Conservation (phyloP, 2,113 vertebrate species). For the Marmota flaviventris region DNA sequence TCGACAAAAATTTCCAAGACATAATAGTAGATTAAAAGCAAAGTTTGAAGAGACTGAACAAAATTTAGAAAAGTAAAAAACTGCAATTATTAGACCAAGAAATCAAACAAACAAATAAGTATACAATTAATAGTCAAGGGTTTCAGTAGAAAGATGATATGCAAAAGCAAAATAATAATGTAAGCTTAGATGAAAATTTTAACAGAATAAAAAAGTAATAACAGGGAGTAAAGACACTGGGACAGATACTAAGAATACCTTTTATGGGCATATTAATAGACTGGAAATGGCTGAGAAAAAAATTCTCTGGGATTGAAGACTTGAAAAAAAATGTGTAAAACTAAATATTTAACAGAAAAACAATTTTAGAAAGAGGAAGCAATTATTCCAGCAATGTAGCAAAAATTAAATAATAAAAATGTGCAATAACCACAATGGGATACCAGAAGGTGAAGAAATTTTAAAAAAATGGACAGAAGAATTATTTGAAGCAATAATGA, state of each 20-base stretch:
- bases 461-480: background rate
- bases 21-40: background rate
- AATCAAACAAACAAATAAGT: background rate
- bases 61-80: background rate
- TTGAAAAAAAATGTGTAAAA: background rate
- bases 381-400: background rate
- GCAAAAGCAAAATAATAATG: background rate
- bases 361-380: background rate
- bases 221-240: background rate
- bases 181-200: background rate
- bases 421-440: background rate
- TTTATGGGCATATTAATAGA: too few relatives aligned
- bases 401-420: background rate
- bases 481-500: too few relatives aligned
- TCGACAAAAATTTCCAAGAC: background rate
- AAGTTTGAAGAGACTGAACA: background rate
- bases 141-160: background rate
- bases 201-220: background rate
- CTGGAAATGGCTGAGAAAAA: background rate
- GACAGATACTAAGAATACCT: background rate
- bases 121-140: background rate
- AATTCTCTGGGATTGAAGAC: background rate
- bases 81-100: background rate
- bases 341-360: background rate
- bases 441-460: background rate